phyloP scores from a whole-genome alignment of 2,113 vertebrate genomes.

The Dipodomys spectabilis region DNA sequence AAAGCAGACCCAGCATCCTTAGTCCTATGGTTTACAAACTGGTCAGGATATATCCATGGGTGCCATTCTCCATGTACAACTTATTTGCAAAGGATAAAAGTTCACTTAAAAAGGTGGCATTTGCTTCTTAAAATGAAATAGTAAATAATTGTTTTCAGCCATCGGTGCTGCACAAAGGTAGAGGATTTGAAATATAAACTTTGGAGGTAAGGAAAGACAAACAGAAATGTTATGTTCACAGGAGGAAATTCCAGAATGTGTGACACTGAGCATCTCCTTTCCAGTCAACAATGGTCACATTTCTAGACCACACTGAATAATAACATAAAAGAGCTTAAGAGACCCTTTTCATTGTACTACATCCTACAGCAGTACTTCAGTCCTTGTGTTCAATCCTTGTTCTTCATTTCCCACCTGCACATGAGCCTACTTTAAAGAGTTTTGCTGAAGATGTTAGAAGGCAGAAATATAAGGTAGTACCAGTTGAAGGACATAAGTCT shows the following conservation, averaged over 20 bases:
- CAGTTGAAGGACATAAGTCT: background rate
- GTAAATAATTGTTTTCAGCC: background rate
- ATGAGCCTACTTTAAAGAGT: background rate
- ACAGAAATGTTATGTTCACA: constrained; percentile 29
- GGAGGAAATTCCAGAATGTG: background rate
- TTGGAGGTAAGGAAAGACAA: constrained; percentile 15
- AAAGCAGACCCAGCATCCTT: constrained; percentile 31
- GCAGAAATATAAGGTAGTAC: background rate
- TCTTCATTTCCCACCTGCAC: background rate
- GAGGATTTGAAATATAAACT: constrained; percentile 16
- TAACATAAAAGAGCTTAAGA: background rate
- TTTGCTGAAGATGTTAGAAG: background rate
- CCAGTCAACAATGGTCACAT: background rate
- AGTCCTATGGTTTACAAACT: background rate
- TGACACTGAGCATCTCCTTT: background rate
- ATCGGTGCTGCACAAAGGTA: background rate
- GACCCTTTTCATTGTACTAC: background rate
- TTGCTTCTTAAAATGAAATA: constrained; percentile 41
- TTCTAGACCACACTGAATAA: background rate
- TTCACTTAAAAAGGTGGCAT: constrained; percentile 47
- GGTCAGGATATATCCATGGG: background rate
- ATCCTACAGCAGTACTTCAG: background rate
- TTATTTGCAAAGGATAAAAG: constrained; percentile 32
- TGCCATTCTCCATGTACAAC: background rate
- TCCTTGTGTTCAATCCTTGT: background rate